Evolutionary conservation across 2,113 vertebrate species (phyloP).

Genomic region (Acrocephalus kingi): DNA sequence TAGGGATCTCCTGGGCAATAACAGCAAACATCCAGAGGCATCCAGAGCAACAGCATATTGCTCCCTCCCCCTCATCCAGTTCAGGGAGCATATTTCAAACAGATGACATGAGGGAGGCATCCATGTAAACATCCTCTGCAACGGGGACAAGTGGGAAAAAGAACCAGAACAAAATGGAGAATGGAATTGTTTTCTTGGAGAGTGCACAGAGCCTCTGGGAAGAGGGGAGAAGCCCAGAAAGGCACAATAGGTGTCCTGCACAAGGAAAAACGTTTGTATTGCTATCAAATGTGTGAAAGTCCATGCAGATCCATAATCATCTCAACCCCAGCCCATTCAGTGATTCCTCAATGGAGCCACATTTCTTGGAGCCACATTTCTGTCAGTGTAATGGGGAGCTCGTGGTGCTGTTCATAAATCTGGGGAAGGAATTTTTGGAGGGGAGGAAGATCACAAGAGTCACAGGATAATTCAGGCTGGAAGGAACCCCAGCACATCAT

Average conservation of each 20-base stretch:
- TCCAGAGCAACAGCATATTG: neutral
- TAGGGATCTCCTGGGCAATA: neutral
- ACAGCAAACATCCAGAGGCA: slow-evolving; percentile 38
- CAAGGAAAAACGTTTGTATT: neutral
- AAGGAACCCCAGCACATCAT: neutral
- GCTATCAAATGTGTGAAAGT: neutral
- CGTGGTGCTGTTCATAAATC: neutral
- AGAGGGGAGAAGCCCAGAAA: neutral
- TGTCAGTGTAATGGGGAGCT: neutral
- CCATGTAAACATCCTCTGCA: slow-evolving; percentile 21
- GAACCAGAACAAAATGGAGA: slow-evolving; percentile 24
- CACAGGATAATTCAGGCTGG: neutral
- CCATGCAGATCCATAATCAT: neutral
- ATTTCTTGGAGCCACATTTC: neutral
- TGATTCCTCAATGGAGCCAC: neutral
- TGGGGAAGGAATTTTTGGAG: neutral
- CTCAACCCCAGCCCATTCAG: neutral
- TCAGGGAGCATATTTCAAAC: slow-evolving; percentile 39
- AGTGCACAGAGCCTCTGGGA: neutral
- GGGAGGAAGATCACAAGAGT: neutral
- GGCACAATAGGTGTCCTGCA: neutral
- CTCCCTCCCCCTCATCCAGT: neutral
- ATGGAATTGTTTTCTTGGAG: neutral
- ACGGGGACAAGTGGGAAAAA: neutral
- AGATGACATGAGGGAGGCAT: slow-evolving; percentile 39